Evolutionary conservation across 1,140 invertebrate genomes (phyloP).

Genomic region (Asbolus verrucosus): DNA sequence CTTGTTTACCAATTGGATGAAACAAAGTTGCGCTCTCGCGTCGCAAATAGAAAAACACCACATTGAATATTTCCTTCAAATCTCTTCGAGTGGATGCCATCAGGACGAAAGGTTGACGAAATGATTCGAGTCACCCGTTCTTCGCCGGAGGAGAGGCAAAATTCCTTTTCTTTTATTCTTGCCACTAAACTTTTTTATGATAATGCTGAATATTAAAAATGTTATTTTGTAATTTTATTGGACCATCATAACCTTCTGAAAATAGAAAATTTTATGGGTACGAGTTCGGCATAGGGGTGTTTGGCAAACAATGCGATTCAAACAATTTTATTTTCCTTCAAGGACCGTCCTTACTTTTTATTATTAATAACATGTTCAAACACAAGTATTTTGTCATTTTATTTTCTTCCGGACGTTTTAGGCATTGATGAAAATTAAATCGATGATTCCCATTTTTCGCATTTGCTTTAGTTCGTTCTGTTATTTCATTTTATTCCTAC

Average conservation of each 20-base stretch:
- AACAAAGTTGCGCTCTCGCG: slow-evolving; percentile 34
- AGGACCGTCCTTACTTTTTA: background rate
- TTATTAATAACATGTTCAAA: slow-evolving; percentile 11
- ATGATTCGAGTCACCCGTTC: background rate
- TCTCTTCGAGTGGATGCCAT: slow-evolving; percentile 7
- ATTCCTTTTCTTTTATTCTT: slow-evolving; percentile 18
- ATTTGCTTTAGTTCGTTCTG: slow-evolving; percentile 17
- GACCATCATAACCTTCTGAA: slow-evolving; percentile 20
- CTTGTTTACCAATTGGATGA: slow-evolving; percentile 43
- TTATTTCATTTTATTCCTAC: slow-evolving; percentile 5
- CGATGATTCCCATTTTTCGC: slow-evolving; percentile 9
- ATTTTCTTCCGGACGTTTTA: background rate
- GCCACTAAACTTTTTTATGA: slow-evolving; percentile 23
- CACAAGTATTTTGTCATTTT: background rate
- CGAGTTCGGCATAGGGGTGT: background rate
- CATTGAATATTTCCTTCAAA: slow-evolving; percentile 17
- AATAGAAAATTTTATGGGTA: slow-evolving; percentile 33
- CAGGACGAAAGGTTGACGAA: slow-evolving; percentile 21
- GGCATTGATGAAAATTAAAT: slow-evolving; percentile 11
- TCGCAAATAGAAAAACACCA: slow-evolving; percentile 36
- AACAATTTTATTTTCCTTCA: slow-evolving; percentile 2
- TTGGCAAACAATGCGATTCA: slow-evolving; percentile 8
- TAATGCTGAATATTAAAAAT: slow-evolving; percentile 29
- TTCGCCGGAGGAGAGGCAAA: too few relatives aligned
- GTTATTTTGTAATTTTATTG: slow-evolving; percentile 33